Percentiles rank a stretch among this genome's conserved stretches.
phyloP scores from a whole-genome alignment of 2,797 vertebrate genomes.

The Takifugu ocellatus region DNA sequence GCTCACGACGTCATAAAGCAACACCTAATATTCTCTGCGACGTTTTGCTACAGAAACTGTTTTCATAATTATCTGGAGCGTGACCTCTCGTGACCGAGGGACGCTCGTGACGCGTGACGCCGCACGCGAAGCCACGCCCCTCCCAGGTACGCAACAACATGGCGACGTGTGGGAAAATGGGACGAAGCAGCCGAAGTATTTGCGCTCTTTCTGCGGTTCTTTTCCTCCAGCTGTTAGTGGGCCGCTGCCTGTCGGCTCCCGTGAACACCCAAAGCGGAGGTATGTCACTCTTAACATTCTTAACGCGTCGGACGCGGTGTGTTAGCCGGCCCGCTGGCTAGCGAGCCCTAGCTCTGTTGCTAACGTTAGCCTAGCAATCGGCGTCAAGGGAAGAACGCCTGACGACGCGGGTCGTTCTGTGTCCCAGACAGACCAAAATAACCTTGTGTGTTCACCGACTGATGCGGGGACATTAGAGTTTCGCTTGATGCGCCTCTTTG shows the following conservation, averaged over 20 bases:
- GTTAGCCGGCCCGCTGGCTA: not conserved
- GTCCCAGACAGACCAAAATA: no score
- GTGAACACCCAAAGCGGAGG: fast-evolving
- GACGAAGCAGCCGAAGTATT: constrained; percentile 19
- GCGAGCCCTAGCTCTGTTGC: not conserved
- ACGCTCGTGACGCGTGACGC: no score
- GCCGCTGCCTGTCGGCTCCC: constrained; percentile 7
- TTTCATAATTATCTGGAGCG: no score
- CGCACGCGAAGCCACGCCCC: constrained; percentile 19
- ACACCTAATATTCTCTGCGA: no score
- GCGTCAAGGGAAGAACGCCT: no score
- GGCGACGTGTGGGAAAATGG: constrained; percentile 55
- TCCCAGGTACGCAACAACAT: constrained; percentile 57
- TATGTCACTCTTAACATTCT: constrained; percentile 15
- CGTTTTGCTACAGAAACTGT: no score
- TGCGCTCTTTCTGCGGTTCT: constrained; percentile 40
- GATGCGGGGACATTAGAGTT: not conserved
- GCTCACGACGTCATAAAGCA: no score
- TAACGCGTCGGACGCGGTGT: not conserved
- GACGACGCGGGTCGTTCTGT: not conserved
- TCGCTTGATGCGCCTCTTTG: no score
- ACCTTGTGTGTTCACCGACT: not conserved
- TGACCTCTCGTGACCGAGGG: no score
- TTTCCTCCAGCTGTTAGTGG: constrained; percentile 35
- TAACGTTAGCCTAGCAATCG: constrained; percentile 3